Percentiles rank a stretch among this genome's conserved stretches.
phyloP scores from a whole-genome alignment of 2,113 vertebrate genomes.

The Tauraco erythrolophus region DNA sequence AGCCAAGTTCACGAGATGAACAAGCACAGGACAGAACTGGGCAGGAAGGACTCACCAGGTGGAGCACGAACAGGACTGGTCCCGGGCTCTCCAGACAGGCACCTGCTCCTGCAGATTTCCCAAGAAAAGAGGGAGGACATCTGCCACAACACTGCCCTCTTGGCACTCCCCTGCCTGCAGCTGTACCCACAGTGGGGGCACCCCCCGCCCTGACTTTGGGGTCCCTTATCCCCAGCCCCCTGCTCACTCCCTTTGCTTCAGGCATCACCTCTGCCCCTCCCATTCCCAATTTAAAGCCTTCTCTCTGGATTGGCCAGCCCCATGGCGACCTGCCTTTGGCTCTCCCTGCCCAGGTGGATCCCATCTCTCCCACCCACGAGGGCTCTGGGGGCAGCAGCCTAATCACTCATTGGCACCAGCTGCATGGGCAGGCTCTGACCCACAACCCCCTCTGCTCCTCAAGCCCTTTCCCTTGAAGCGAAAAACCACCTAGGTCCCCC shows the following conservation, averaged over 20 bases:
- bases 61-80: accelerated
- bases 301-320: accelerated
- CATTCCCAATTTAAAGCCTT: not conserved
- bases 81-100: accelerated
- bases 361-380: too few species aligned
- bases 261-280: accelerated
- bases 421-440: not conserved
- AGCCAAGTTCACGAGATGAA: not conserved
- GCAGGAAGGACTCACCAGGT: not conserved
- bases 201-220: accelerated
- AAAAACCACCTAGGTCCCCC: too few species aligned
- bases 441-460: too few species aligned
- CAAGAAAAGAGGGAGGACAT: accelerated
- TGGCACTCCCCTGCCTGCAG: too few species aligned
- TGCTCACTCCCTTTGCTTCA: accelerated
- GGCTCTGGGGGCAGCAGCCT: not conserved
- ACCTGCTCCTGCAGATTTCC: accelerated
- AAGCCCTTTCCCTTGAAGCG: not conserved
- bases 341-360: not conserved
- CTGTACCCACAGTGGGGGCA: accelerated
- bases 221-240: not conserved
- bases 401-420: not conserved
- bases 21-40: accelerated
- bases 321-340: accelerated
- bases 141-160: accelerated